Percentiles rank a stretch among this genome's conserved stretches.
Evolutionary conservation across 1,140 invertebrate genomes (phyloP).

Genomic region (Heliconius congener): DNA sequence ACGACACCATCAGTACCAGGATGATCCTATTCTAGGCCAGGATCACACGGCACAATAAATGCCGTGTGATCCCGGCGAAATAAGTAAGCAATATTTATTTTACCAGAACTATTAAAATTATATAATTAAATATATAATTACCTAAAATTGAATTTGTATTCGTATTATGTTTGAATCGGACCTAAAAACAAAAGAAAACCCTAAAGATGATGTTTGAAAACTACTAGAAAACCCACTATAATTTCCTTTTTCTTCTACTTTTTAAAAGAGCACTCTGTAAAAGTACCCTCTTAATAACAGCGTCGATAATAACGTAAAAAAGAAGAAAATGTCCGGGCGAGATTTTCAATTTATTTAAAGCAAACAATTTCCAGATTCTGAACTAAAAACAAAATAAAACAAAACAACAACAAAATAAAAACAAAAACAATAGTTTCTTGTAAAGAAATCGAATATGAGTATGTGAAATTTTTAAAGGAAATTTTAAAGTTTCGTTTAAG

Average conservation of each 20-base stretch:
- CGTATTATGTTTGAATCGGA: no score
- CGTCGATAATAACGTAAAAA: neutral
- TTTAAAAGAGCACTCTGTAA: constrained; percentile 3
- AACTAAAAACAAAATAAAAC: constrained; percentile 2
- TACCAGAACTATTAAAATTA: no score
- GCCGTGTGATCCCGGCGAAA: no score
- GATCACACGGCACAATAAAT: no score
- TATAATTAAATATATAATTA: neutral
- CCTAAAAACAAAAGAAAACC: neutral
- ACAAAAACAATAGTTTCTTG: neutral
- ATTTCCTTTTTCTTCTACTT: neutral
- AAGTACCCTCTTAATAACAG: constrained; percentile 6
- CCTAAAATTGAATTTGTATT: neutral
- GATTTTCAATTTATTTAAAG: constrained; percentile 6
- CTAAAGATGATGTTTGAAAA: neutral
- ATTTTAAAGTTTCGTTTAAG: neutral
- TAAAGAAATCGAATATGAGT: constrained; percentile 13
- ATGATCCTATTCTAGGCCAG: no score
- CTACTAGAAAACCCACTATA: neutral
- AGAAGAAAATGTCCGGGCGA: neutral
- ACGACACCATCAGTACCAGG: no score
- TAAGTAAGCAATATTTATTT: no score
- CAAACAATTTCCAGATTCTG: neutral
- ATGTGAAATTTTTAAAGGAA: neutral
- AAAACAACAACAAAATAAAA: neutral